Percentiles rank a stretch among this genome's conserved stretches.
Conservation (phyloP, 2,797 vertebrate genomes). For the Falco berigora region DNA sequence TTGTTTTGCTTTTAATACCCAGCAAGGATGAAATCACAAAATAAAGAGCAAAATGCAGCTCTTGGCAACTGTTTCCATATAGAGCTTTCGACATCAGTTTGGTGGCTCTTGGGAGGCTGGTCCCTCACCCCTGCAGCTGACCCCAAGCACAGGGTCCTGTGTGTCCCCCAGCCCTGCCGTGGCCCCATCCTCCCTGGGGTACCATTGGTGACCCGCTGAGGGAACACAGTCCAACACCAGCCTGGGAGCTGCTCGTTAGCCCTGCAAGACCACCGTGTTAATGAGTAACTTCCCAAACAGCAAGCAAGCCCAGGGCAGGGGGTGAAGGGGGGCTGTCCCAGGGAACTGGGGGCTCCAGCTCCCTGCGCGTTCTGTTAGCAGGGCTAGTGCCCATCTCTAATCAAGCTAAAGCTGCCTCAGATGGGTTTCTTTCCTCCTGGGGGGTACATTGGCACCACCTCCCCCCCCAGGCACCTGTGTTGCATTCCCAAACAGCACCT, state of each 20-base stretch:
- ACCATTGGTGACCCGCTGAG: not conserved
- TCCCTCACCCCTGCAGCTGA: not conserved
- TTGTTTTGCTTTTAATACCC: not conserved
- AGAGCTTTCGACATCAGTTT: not conserved
- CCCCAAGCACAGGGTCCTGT: not conserved
- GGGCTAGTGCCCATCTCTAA: not conserved
- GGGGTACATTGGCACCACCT: not conserved
- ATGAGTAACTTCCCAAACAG: not conserved
- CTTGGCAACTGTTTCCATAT: not conserved
- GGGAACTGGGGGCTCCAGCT: not conserved
- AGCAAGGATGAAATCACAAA: not conserved
- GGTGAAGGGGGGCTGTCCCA: too few species aligned
- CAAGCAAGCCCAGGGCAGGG: not conserved
- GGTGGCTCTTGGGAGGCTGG: not conserved
- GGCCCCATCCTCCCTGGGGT: not conserved
- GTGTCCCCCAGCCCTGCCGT: not conserved
- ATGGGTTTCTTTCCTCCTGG: not conserved
- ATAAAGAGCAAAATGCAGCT: not conserved
- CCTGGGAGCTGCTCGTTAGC: not conserved
- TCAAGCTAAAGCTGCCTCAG: not conserved
- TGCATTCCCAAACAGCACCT: not conserved
- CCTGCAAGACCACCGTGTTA: rapidly evolving
- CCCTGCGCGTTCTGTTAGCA: rapidly evolving
- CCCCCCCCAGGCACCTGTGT: not conserved
- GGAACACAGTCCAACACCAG: not conserved